Base-by-base conservation (phyloP, 2,888 invertebrate species). In the Molorchus minor region DNA sequence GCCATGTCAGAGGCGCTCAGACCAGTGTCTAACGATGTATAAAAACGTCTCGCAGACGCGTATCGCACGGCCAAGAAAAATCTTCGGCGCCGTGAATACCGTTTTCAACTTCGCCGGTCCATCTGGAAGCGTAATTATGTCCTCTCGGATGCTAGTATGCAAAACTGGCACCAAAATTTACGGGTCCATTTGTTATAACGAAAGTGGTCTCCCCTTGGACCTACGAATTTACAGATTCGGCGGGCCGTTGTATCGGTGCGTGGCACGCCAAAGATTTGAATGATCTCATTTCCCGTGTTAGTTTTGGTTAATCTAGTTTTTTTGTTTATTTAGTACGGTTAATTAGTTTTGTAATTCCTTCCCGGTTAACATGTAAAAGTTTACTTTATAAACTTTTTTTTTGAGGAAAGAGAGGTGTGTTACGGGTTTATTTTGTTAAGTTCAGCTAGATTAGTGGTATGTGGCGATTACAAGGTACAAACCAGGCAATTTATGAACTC, bases 111-210 rank as follows among this genome's bases (percentile, higher is more conserved):
- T 10, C 10, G 40, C 3, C 51, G 56, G 21, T 1, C 19, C 10
- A 51, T 60, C 1, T 51, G 44, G 49, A 44, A 56, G 21, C 40
- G 55, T 3, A 40, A 55, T 25, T 45, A 45, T 38, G 52, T 45
- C 7, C 35, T 52, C 3, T 58, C 56, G 7, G 46, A 54, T 15
- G 46, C 53, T 5, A 15, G 38, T 2, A 40, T 38, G 21, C 46
- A 3, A 54, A 54, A 25, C 25, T 25, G 4, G 25, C 25, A 8
- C 25, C 3, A 3, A 25, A 25, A 25, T 25, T 25, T 25, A 25
- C 8, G 8, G 25, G 25, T 25, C 25, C 25, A 8, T 25, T 25
- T 25, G 8, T 8, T 8, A 25, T 25, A 25, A 25, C 4, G 3
- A 25, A 25, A 25, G 25, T 25, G 8, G 25, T 25, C 4, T 25